Evolutionary conservation across 2,113 vertebrate species (phyloP).

Genomic region (Ceyx margarethae): DNA sequence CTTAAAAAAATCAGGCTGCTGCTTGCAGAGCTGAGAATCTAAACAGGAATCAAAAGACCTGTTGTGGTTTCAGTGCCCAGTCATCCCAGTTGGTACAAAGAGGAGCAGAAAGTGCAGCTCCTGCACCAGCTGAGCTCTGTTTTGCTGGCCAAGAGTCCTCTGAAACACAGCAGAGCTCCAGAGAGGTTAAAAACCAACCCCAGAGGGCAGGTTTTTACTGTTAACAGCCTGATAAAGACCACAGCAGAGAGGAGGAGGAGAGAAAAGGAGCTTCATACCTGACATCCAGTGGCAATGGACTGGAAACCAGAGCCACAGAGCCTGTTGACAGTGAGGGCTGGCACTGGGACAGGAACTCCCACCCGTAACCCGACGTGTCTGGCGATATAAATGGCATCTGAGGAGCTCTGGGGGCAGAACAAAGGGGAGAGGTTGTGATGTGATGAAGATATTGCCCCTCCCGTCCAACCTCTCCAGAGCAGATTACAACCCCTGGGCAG

Average conservation of each 20-base stretch:
- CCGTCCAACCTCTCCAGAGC: too few relatives aligned
- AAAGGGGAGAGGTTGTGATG: neutral
- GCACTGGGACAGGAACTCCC: slow-evolving; percentile 82
- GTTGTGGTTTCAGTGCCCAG: neutral
- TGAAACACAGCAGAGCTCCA: neutral
- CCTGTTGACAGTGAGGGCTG: slow-evolving; percentile 90
- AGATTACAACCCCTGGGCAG: neutral
- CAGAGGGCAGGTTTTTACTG: rapidly evolving
- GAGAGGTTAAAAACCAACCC: neutral
- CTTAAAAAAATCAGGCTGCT: neutral
- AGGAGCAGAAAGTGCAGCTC: neutral
- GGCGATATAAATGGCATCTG: slow-evolving; percentile 85
- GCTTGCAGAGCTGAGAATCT: neutral
- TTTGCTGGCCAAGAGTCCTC: neutral
- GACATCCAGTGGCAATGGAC: slow-evolving; percentile 88
- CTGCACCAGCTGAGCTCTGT: neutral
- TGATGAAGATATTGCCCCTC: too few relatives aligned
- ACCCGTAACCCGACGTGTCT: slow-evolving; percentile 90
- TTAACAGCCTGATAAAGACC: neutral
- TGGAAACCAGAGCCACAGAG: slow-evolving; percentile 98
- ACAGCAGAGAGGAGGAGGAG: neutral
- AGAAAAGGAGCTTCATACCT: slow-evolving; percentile 73
- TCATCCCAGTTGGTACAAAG: neutral
- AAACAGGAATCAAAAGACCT: neutral
- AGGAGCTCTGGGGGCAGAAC: slow-evolving; percentile 77